Percentiles rank a stretch among this genome's conserved stretches.
phyloP scores from a whole-genome alignment of 2,797 vertebrate genomes.

The Steatocranus sp. region DNA sequence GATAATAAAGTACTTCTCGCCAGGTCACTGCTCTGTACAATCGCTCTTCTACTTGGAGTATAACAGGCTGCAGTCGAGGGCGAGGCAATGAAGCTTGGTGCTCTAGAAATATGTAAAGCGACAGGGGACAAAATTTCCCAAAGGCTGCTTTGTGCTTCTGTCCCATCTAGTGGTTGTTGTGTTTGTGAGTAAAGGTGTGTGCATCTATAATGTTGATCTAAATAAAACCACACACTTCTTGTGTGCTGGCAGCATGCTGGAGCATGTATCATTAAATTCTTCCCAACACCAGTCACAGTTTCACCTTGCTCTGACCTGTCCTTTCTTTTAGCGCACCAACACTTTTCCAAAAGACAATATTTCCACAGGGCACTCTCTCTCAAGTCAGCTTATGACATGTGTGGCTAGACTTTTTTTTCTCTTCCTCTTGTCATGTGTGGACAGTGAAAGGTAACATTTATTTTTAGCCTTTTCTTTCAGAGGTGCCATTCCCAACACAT shows the following conservation, averaged over 20 bases:
- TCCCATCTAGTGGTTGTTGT: neutral
- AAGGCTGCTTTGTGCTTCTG: slow-evolving; percentile 2
- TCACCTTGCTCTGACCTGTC: slow-evolving; percentile 28
- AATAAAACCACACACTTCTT: neutral
- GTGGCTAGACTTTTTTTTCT: neutral
- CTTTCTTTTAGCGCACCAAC: slow-evolving; percentile 7
- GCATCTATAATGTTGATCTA: neutral
- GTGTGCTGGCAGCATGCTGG: neutral
- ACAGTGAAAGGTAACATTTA: slow-evolving; percentile 57
- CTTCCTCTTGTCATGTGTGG: slow-evolving; percentile 29
- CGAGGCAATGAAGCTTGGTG: slow-evolving; percentile 10
- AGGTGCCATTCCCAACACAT: slow-evolving; percentile 56
- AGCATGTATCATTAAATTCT: slow-evolving; percentile 35
- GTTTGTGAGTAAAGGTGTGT: neutral
- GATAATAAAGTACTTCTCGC: slow-evolving; percentile 18
- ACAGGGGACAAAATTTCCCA: slow-evolving; percentile 37
- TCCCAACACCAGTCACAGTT: slow-evolving; percentile 13
- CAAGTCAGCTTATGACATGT: neutral
- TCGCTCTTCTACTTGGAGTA: slow-evolving; percentile 1
- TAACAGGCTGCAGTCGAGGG: neutral
- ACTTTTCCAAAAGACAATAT: slow-evolving; percentile 14
- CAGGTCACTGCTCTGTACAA: slow-evolving; percentile 17
- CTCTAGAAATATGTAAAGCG: slow-evolving; percentile 44
- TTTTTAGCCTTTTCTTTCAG: slow-evolving; percentile 60
- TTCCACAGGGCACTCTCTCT: neutral